These are phyloP conservation scores for Nilaparvata lugens DNA, from an alignment of 1,140 invertebrate species.

Conservation along the genomic window DNA sequence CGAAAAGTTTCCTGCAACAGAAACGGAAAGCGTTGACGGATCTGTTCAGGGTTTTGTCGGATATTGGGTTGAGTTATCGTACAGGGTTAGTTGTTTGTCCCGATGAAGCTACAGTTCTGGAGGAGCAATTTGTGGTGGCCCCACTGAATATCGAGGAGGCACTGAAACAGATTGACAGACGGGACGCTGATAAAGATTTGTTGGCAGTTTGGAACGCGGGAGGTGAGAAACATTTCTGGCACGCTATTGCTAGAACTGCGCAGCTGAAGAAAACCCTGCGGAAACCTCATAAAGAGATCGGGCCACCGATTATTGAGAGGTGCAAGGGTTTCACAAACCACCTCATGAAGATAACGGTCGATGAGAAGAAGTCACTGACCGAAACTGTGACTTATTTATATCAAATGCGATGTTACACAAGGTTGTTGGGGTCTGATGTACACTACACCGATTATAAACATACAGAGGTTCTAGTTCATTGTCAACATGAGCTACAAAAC, in stretches of 20 bases:
- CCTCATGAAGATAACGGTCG: slow-evolving; percentile 37
- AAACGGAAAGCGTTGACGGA: slow-evolving; percentile 75
- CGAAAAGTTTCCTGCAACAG: slow-evolving; percentile 70
- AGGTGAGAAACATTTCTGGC: slow-evolving; percentile 66
- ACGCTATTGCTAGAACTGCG: slow-evolving; percentile 56
- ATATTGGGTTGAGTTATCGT: slow-evolving; percentile 69
- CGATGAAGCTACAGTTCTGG: slow-evolving; percentile 29
- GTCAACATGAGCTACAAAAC: not conserved
- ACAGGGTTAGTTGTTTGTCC: slow-evolving; percentile 51
- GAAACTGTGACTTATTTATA: slow-evolving; percentile 34
- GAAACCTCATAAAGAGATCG: slow-evolving; percentile 64
- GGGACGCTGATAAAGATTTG: slow-evolving; percentile 45
- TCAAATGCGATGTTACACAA: slow-evolving; percentile 32
- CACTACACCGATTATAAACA: too few species aligned
- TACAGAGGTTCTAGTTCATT: too few species aligned
- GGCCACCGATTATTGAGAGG: slow-evolving; percentile 67
- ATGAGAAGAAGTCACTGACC: slow-evolving; percentile 36
- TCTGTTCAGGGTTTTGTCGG: slow-evolving; percentile 65
- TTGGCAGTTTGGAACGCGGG: slow-evolving; percentile 52
- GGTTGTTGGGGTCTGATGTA: slow-evolving; percentile 21
- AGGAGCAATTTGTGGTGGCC: slow-evolving; percentile 35
- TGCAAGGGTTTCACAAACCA: slow-evolving; percentile 71
- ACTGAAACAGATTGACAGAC: slow-evolving; percentile 38
- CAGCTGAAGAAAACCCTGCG: slow-evolving; percentile 51
- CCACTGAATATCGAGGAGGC: slow-evolving; percentile 50